Evolutionary conservation across 2,113 vertebrate species (phyloP).

Genomic region (Bubalus kerabau): DNA sequence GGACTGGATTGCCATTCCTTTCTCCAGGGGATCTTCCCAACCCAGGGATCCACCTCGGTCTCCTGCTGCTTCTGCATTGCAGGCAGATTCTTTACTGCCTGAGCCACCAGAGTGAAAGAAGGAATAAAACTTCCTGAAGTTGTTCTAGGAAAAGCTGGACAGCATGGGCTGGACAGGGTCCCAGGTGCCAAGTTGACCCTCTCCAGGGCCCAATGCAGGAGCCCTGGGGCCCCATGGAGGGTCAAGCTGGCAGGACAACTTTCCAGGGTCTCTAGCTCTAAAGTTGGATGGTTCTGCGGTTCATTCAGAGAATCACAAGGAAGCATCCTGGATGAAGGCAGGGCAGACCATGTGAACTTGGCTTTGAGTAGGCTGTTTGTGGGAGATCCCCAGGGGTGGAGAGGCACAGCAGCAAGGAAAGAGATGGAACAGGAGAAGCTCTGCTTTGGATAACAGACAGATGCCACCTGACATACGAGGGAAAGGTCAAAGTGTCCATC

Average conservation of each 20-base stretch:
- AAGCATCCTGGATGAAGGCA: not conserved
- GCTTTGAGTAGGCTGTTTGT: not conserved
- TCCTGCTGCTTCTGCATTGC: not conserved
- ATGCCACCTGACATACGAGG: not conserved
- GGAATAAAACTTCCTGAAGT: not conserved
- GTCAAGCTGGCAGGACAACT: not conserved
- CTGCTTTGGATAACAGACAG: not conserved
- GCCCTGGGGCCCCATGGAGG: not conserved
- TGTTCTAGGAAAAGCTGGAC: not conserved
- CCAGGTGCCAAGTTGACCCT: too few species aligned
- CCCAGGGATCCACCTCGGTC: not conserved
- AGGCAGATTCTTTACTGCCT: not conserved
- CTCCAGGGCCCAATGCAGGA: rapidly evolving
- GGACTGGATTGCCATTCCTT: not conserved
- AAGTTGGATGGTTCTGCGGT: not conserved
- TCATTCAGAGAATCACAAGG: not conserved
- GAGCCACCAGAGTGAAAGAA: not conserved
- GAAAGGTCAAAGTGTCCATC: not conserved
- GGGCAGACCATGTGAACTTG: not conserved
- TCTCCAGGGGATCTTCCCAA: not conserved
- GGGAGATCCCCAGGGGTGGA: not conserved
- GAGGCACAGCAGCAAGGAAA: not conserved
- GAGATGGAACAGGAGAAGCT: not conserved
- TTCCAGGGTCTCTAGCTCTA: not conserved
- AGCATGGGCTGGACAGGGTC: not conserved